These are phyloP conservation scores for Fringilla coelebs DNA, from an alignment of 2,797 vertebrate species.

Conservation along the genomic window DNA sequence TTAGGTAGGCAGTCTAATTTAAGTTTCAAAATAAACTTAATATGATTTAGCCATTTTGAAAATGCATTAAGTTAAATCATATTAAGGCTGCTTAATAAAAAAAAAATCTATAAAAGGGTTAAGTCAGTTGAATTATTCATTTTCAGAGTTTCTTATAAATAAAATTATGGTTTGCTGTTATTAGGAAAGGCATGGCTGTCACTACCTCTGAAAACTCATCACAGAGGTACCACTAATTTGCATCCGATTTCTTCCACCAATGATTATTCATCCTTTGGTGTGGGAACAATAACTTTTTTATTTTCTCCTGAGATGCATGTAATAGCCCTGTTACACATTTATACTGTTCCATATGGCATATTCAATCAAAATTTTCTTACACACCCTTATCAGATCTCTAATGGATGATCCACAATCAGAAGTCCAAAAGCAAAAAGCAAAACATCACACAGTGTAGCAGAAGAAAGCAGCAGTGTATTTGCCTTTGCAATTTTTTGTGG, in stretches of 20 bases:
- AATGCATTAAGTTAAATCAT: not conserved
- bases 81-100: not conserved
- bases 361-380: not conserved
- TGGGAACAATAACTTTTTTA: not conserved
- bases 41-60: not conserved
- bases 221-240: not conserved
- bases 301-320: not conserved
- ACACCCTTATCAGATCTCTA: not conserved
- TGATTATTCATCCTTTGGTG: not conserved
- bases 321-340: not conserved
- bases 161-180: not conserved
- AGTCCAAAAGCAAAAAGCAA: not conserved
- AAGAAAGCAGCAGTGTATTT: not conserved
- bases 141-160: not conserved
- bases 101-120: not conserved
- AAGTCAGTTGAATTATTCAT: not conserved
- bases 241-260: not conserved
- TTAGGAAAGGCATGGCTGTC: not conserved
- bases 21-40: not conserved
- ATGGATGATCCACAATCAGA: not conserved
- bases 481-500: not conserved
- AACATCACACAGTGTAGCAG: rapidly evolving
- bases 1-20: not conserved
- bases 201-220: not conserved
- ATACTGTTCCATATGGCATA: not conserved